Conservation (phyloP, 2,797 vertebrate genomes). For the Urocyon cinereoargenteus region DNA sequence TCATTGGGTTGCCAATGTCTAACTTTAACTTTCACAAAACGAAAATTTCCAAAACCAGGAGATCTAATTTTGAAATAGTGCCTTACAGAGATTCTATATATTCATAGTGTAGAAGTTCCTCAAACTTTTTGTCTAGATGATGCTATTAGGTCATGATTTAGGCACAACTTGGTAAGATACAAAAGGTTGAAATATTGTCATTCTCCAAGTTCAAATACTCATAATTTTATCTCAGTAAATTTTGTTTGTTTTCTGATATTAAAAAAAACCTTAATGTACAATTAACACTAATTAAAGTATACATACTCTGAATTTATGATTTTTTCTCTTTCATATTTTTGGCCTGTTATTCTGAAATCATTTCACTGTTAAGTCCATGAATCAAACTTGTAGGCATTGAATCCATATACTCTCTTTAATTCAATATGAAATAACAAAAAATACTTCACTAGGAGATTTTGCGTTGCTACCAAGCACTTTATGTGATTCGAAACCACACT, state of each 20-base stretch:
- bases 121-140: slow-evolving; percentile 30
- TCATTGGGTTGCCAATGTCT: neutral
- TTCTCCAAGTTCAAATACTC: neutral
- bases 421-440: neutral
- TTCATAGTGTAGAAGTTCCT: neutral
- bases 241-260: neutral
- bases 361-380: neutral
- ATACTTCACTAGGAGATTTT: slow-evolving; percentile 10
- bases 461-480: neutral
- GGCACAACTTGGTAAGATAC: neutral
- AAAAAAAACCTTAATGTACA: neutral
- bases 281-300: neutral
- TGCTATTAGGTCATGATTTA: neutral
- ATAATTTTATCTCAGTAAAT: neutral
- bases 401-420: neutral
- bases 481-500: neutral
- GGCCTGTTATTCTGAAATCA: neutral
- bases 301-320: neutral
- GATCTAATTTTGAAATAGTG: neutral
- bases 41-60: slow-evolving; percentile 13
- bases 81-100: neutral
- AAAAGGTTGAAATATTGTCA: neutral
- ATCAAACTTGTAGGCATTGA: neutral
- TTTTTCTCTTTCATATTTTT: slow-evolving; percentile 33
- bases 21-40: slow-evolving; percentile 49